Conservation (phyloP, 1,140 invertebrate genomes). For the Scaptodrosophila lebanonensis region DNA sequence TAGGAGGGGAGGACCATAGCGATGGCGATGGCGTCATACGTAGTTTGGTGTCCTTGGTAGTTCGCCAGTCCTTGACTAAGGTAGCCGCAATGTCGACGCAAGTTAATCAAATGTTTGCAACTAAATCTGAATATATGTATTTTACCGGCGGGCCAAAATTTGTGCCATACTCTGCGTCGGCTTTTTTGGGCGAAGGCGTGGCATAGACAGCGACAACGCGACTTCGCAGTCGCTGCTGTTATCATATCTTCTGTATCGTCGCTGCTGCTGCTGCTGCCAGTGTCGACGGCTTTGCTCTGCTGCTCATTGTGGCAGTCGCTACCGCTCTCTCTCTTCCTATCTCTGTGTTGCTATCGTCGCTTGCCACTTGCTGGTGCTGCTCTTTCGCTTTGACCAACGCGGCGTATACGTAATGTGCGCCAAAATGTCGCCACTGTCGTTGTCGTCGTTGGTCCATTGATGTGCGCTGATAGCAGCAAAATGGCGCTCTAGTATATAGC, state of each 20-base stretch:
- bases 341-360: constrained; percentile 50
- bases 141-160: constrained; percentile 23
- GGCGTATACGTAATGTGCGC: constrained; percentile 62
- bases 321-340: constrained; percentile 51
- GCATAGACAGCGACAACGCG: constrained; percentile 25
- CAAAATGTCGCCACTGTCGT: constrained; percentile 70
- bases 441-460: constrained; percentile 73
- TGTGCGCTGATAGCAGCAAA: constrained; percentile 69
- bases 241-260: constrained; percentile 27
- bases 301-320: constrained; percentile 56
- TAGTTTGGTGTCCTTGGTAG: too few relatives aligned
- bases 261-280: too few relatives aligned
- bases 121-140: background rate
- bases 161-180: background rate
- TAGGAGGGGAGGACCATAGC: too few relatives aligned
- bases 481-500: background rate
- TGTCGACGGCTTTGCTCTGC: constrained; percentile 36
- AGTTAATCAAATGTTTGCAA: constrained; percentile 24
- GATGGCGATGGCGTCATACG: too few relatives aligned
- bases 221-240: constrained; percentile 16
- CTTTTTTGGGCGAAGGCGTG: constrained; percentile 37
- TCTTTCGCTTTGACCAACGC: constrained; percentile 52
- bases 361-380: constrained; percentile 29
- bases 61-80: constrained; percentile 54
- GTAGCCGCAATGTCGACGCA: constrained; percentile 18